Evolutionary conservation across 2,888 invertebrate species (phyloP), one percentile per base, ranked within the genome.

Genomic region (Notocelia uddmanniana): DNA sequence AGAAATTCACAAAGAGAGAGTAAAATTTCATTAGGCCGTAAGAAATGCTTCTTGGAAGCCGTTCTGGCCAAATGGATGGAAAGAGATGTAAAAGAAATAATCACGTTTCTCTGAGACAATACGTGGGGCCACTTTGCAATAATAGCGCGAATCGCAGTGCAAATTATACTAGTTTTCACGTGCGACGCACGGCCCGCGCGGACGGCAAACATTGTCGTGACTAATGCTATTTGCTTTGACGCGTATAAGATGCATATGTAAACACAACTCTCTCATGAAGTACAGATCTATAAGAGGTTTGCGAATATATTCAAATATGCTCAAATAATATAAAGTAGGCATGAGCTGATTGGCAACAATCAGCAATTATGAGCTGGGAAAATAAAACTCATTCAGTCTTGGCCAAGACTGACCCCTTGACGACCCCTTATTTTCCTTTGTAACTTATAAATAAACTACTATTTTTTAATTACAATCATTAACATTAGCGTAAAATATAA

Each of bases 161-260:
- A 88, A 89, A 88, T 89, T 83, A 85, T 80, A 78, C 76, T 79
- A 77, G 84, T 84, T 85, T 85, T 82, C 75, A 81, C 78, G 78
- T 75, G 76, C 74, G 76, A 82, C 77, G 77, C 76, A 81, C 79
- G 58, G 78, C 59, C 62, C 18, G 15, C 59, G 37, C 50, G 60
- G 45, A 62, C 55, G 19, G 21, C 37, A 31, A 57, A 58, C 52
- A 26, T 19, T 63, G 63, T 63, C 31, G 11, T 6, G 1, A 21
- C 31, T 52, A 63, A 63, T 52, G 63, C 63, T 62, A 15, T 63
- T 63, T 63, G 63, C 63, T 50, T 52, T 63, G 50, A 52, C 50
- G 19, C 62, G 54, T 64, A 37, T 37, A 37, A 31, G 63, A 55
- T 13, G 9, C 2, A 41, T 59, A n/a, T 60, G 10, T 45, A 15